Evolutionary conservation across 2,113 vertebrate genomes (phyloP).

Genomic region (Rhagologus leucostigma): DNA sequence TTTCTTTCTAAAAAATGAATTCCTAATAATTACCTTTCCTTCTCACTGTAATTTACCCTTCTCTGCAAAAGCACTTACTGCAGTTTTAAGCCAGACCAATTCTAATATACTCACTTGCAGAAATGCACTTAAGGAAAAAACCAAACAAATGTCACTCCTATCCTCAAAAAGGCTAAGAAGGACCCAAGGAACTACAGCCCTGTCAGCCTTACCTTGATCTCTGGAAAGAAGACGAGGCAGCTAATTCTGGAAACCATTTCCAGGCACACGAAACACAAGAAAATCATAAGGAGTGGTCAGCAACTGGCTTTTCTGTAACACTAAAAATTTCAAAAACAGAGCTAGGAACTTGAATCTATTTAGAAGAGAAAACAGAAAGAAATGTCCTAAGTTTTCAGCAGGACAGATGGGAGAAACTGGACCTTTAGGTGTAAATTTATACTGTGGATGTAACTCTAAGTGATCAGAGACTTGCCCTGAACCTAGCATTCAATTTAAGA

Average conservation of each 20-base stretch:
- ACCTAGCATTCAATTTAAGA: not conserved
- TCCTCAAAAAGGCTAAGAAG: not conserved
- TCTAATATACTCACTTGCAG: not conserved
- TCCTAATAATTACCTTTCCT: constrained; percentile 23
- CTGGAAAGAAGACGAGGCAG: not conserved
- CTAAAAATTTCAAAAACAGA: not conserved
- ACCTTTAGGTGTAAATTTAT: not conserved
- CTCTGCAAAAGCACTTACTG: not conserved
- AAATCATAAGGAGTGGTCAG: not conserved
- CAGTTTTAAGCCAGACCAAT: not conserved
- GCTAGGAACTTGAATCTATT: not conserved
- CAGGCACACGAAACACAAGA: not conserved
- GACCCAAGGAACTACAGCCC: not conserved
- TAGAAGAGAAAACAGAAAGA: not conserved
- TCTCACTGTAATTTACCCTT: constrained; percentile 9
- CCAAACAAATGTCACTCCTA: not conserved
- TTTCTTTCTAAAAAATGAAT: constrained; percentile 29
- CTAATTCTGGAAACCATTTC: not conserved
- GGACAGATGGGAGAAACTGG: not conserved
- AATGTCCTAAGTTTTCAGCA: not conserved
- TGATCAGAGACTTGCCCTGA: not conserved
- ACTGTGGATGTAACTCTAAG: not conserved
- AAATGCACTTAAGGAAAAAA: not conserved
- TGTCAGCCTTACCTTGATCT: not conserved
- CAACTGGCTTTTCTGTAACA: not conserved